Percentiles rank a stretch among this genome's conserved stretches.
Evolutionary conservation across 2,113 vertebrate species (phyloP).

Genomic region (Sylvilagus bachmani): DNA sequence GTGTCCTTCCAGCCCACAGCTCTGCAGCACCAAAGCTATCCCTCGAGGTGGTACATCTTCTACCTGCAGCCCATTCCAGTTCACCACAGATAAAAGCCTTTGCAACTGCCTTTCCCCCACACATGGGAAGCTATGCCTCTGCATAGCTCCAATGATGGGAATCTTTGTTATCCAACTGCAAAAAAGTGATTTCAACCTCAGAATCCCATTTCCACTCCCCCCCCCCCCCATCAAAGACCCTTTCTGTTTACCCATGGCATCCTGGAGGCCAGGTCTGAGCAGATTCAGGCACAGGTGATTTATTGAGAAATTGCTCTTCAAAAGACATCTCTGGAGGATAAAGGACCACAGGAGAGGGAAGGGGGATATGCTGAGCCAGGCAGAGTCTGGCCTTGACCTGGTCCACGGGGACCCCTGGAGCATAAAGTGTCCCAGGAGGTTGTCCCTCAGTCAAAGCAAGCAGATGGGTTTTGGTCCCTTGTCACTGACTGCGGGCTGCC

Average conservation of each 20-base stretch:
- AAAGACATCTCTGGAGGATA: neutral
- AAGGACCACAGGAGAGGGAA: neutral
- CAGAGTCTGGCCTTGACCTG: neutral
- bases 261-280: neutral
- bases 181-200: neutral
- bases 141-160: neutral
- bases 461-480: neutral
- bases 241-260: neutral
- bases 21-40: neutral
- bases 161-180: neutral
- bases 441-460: neutral
- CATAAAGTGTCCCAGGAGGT: neutral
- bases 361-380: neutral
- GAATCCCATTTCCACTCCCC: neutral
- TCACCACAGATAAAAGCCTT: neutral
- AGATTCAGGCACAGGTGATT: neutral
- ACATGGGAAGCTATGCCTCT: neutral
- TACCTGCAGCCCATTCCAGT: neutral
- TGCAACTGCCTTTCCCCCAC: neutral
- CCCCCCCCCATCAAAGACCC: neutral
- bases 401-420: neutral
- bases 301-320: neutral
- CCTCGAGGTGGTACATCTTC: fast-evolving
- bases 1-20: no score
- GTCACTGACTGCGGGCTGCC: neutral